A percentile compares a stretch with the other conserved stretches of the same genome.
phyloP scores from a whole-genome alignment of 2,797 vertebrate genomes.

The Aulostomus chinensis region DNA sequence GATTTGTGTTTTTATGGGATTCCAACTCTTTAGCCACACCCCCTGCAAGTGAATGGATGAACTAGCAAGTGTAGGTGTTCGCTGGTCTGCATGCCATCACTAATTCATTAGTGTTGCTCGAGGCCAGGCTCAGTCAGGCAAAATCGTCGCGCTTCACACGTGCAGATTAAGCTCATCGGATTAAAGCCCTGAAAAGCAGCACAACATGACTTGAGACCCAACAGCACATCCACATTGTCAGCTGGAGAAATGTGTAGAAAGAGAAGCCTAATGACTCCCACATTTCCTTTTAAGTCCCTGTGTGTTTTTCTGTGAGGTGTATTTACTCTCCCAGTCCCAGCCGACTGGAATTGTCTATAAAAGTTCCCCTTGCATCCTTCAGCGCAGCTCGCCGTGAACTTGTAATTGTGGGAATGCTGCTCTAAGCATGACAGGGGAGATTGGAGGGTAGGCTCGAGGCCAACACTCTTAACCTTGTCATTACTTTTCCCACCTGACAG shows the following conservation, averaged over 20 bases:
- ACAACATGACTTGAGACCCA: constrained; percentile 25
- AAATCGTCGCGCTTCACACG: constrained; percentile 23
- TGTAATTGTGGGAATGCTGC: constrained; percentile 57
- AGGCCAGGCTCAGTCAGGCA: constrained; percentile 12
- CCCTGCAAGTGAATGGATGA: constrained; percentile 32
- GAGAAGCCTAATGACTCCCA: constrained; percentile 37
- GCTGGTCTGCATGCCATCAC: constrained; percentile 7
- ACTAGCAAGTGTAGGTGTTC: constrained; percentile 23
- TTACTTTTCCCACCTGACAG: constrained; percentile 38
- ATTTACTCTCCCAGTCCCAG: constrained; percentile 22
- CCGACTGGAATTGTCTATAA: constrained; percentile 46
- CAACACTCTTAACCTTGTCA: constrained; percentile 39
- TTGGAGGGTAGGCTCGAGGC: constrained; percentile 35
- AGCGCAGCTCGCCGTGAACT: constrained; percentile 39
- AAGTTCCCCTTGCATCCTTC: constrained; percentile 35
- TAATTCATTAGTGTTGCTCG: constrained; percentile 37
- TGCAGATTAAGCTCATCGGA: constrained; percentile 65
- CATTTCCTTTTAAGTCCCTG: constrained; percentile 42
- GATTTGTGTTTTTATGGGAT: too few relatives aligned
- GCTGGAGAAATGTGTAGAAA: constrained; percentile 39
- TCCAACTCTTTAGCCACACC: too few relatives aligned
- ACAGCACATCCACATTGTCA: constrained; percentile 22
- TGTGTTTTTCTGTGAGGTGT: constrained; percentile 30
- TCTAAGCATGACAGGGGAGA: constrained; percentile 37
- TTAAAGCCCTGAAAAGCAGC: constrained; percentile 58